A percentile compares a stretch with the other conserved stretches of the same genome.
Evolutionary conservation across 2,888 invertebrate genomes (phyloP).

Genomic region (Acleris sparsana): DNA sequence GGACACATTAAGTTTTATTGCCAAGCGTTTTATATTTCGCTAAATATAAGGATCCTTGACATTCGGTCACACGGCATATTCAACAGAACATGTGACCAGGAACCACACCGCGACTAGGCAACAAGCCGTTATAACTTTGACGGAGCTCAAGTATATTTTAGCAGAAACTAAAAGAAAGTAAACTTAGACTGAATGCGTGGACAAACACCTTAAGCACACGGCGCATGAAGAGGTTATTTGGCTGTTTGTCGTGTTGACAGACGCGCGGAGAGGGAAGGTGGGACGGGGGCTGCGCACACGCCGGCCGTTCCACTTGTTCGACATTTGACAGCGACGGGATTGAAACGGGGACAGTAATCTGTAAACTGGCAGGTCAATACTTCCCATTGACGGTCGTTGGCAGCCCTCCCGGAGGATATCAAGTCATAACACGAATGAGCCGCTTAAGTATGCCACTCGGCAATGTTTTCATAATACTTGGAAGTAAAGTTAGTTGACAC

Average conservation of each 20-base stretch:
- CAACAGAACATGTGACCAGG: constrained; percentile 4
- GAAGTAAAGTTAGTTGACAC: constrained; percentile 13
- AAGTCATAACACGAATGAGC: constrained; percentile 5
- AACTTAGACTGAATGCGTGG: constrained; percentile 48
- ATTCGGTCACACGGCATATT: constrained; percentile 33
- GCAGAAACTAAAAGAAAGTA: constrained; percentile 52
- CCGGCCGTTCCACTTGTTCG: constrained; percentile 19
- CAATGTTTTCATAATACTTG: constrained; percentile 30
- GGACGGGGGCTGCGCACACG: constrained; percentile 13
- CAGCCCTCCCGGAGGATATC: constrained; percentile 12
- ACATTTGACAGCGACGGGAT: constrained; percentile 27
- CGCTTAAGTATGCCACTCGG: constrained; percentile 26
- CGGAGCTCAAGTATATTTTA: constrained; percentile 43
- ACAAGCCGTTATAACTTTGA: constrained; percentile 42
- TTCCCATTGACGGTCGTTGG: constrained; percentile 12
- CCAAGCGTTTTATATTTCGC: constrained; percentile 30
- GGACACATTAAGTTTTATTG: constrained; percentile 35
- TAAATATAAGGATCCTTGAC: constrained; percentile 33
- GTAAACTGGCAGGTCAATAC: constrained; percentile 33
- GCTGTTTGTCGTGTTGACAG: constrained; percentile 24
- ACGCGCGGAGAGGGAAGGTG: constrained; percentile 5
- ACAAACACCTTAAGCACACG: constrained; percentile 47
- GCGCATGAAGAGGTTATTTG: constrained; percentile 28
- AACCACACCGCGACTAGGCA: constrained; percentile 37
- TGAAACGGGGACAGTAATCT: constrained; percentile 25